These are phyloP conservation scores for Centropus unirufus DNA, from an alignment of 2,113 vertebrate genomes.

Conservation along the genomic window DNA sequence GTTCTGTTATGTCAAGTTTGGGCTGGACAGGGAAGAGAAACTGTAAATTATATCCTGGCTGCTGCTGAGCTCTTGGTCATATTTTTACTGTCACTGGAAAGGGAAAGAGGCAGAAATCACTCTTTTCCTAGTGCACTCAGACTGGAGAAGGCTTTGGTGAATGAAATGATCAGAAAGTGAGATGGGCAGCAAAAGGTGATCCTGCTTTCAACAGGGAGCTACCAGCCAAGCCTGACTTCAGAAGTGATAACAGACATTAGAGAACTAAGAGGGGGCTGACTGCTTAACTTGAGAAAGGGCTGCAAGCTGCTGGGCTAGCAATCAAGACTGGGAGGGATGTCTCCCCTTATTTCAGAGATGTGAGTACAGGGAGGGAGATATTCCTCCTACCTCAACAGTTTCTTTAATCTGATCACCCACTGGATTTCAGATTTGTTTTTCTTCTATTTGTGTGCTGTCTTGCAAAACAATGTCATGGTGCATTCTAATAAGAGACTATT, in stretches of 20 bases:
- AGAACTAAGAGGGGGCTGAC: background rate
- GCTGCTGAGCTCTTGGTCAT: background rate
- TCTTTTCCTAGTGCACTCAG: background rate
- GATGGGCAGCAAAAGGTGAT: background rate
- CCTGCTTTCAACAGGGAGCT: background rate
- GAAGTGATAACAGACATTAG: background rate
- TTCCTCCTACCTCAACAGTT: background rate
- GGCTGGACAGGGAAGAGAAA: background rate
- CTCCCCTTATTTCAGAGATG: background rate
- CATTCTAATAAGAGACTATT: background rate
- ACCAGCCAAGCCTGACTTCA: background rate
- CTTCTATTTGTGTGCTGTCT: background rate
- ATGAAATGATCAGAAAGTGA: background rate
- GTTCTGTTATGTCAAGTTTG: background rate
- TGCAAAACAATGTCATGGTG: background rate
- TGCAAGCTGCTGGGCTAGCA: background rate
- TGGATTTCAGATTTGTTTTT: background rate
- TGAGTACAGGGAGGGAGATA: background rate
- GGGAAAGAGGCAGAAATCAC: background rate
- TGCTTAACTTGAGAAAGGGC: background rate
- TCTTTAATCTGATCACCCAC: background rate
- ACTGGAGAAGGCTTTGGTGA: background rate
- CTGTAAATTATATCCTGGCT: background rate
- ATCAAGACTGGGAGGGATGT: background rate
- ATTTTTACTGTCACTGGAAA: background rate